Percentiles rank a stretch among this genome's conserved stretches.
phyloP scores from a whole-genome alignment of 2,888 invertebrate genomes.

The Hanleya hanleyi region DNA sequence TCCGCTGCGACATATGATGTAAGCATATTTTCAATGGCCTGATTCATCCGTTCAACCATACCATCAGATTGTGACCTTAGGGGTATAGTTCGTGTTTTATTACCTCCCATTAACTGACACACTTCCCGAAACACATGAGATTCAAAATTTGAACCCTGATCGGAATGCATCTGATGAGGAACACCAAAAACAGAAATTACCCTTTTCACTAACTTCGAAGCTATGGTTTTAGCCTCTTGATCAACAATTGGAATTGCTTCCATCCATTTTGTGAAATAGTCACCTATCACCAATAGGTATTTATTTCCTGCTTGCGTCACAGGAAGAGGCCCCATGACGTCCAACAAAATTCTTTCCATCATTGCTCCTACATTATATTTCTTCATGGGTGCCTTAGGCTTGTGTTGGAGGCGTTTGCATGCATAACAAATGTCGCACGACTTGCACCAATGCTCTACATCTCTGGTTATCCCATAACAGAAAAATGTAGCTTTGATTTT shows the following conservation, averaged over 20 bases:
- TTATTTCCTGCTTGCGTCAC: constrained; percentile 10
- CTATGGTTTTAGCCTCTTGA: constrained; percentile 37
- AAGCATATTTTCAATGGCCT: constrained; percentile 31
- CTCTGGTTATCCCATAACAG: constrained; percentile 19
- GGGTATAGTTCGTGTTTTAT: constrained; percentile 33
- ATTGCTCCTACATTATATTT: constrained; percentile 30
- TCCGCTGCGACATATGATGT: constrained; percentile 20
- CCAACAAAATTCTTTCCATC: constrained; percentile 8
- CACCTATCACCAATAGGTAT: constrained; percentile 26
- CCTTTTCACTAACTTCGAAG: constrained; percentile 28
- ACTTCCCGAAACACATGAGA: constrained; percentile 34
- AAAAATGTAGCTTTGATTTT: not conserved
- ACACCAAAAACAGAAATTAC: constrained; percentile 33
- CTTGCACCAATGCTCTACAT: constrained; percentile 21
- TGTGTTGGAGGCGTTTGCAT: constrained; percentile 10
- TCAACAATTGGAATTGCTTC: constrained; percentile 30
- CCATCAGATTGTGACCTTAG: constrained; percentile 24
- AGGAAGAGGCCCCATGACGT: constrained; percentile 21
- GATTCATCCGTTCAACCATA: constrained; percentile 29
- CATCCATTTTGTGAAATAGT: constrained; percentile 35
- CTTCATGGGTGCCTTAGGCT: constrained; percentile 19
- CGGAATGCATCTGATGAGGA: constrained; percentile 31
- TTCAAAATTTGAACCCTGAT: constrained; percentile 34
- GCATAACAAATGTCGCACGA: constrained; percentile 30
- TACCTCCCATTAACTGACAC: constrained; percentile 32